phyloP scores from a whole-genome alignment of 2,888 invertebrate genomes.

The Scaptomyza caliginosa region DNA sequence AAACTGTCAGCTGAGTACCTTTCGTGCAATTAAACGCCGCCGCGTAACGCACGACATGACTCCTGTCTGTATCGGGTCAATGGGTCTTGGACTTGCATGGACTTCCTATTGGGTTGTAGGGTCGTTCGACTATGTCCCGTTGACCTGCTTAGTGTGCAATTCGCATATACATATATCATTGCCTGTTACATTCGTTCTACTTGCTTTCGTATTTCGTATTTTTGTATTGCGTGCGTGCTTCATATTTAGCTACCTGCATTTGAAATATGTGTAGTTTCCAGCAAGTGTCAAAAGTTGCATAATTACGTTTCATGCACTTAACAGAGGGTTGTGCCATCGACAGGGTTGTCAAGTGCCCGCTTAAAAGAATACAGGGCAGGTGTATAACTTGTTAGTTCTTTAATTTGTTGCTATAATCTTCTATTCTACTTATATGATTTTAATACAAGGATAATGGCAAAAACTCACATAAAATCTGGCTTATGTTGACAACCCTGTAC shows the following conservation, averaged over 20 bases:
- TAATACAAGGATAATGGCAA: not conserved
- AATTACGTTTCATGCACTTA: slow-evolving; percentile 55
- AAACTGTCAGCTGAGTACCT: slow-evolving; percentile 38
- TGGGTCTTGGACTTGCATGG: slow-evolving; percentile 42
- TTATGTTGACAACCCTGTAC: slow-evolving; percentile 19
- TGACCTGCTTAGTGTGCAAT: slow-evolving; percentile 69
- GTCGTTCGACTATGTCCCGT: slow-evolving; percentile 24
- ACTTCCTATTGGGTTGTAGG: slow-evolving; percentile 60
- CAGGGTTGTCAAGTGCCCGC: slow-evolving; percentile 36
- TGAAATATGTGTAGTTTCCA: slow-evolving; percentile 43
- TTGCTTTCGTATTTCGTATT: too few species aligned
- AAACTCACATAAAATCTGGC: too few species aligned
- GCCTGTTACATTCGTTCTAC: slow-evolving; percentile 38
- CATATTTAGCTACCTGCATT: slow-evolving; percentile 67
- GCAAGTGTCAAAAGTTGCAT: slow-evolving; percentile 74
- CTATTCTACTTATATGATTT: too few species aligned
- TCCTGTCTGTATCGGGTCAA: slow-evolving; percentile 50
- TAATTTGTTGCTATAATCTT: too few species aligned
- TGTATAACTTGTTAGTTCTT: not conserved
- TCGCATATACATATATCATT: slow-evolving; percentile 56
- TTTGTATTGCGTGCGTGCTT: slow-evolving; percentile 73
- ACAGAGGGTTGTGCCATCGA: slow-evolving; percentile 29
- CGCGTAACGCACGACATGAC: slow-evolving; percentile 77
- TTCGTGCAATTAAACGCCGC: slow-evolving; percentile 71
- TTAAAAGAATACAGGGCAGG: too few species aligned